A percentile compares a stretch with the other conserved stretches of the same genome.
Evolutionary conservation across 2,113 vertebrate genomes (phyloP).

Genomic region (Oxyruncus cristatus): DNA sequence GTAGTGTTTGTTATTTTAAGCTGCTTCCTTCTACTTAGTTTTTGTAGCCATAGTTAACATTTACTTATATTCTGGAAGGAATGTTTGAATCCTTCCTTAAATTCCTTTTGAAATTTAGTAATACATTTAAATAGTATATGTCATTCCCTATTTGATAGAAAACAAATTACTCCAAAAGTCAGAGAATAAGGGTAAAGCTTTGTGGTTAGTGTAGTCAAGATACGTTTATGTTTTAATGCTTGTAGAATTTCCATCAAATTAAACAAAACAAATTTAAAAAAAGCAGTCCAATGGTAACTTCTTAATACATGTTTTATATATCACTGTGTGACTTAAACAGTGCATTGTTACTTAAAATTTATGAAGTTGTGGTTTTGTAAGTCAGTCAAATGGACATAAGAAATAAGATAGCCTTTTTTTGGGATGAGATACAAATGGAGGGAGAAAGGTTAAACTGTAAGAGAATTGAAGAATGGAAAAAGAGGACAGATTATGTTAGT

Average conservation of each 20-base stretch:
- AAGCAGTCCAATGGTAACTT: not conserved
- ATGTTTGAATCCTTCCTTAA: not conserved
- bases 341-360: not conserved
- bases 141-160: not conserved
- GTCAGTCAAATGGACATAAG: not conserved
- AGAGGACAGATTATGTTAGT: not conserved
- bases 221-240: not conserved
- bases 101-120: not conserved
- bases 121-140: not conserved
- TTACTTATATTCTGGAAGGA: not conserved
- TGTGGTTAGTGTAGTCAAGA: not conserved
- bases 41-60: not conserved
- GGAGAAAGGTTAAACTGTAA: not conserved
- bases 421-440: not conserved
- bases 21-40: not conserved
- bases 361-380: not conserved
- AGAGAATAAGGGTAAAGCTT: not conserved
- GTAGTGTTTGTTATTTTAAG: not conserved
- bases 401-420: not conserved
- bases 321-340: not conserved
- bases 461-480: not conserved
- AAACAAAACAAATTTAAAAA: not conserved
- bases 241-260: not conserved
- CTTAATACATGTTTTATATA: not conserved
- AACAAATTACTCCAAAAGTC: not conserved